Percentiles rank a stretch among this genome's conserved stretches.
phyloP scores from a whole-genome alignment of 2,113 vertebrate genomes.

The Campylorhamphus procurvoides region DNA sequence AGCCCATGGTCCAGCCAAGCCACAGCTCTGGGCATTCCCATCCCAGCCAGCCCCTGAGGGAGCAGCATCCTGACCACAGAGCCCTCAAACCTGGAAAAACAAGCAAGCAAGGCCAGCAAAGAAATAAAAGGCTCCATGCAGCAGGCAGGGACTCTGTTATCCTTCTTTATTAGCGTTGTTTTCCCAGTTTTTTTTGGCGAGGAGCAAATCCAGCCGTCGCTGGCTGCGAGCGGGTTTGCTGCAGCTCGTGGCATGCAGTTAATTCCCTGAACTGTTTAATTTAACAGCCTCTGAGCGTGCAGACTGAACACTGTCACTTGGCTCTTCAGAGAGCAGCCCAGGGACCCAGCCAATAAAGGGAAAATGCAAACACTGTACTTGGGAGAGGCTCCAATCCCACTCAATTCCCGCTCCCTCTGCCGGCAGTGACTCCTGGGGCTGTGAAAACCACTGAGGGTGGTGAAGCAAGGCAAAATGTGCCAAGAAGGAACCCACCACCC shows the following conservation, averaged over 20 bases:
- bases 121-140: neutral
- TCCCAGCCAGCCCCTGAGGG: fast-evolving
- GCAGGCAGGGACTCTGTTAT: neutral
- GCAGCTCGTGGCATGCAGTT: neutral
- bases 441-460: fast-evolving
- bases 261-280: slow-evolving; percentile 57
- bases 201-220: neutral
- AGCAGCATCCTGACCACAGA: neutral
- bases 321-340: neutral
- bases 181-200: neutral
- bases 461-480: fast-evolving
- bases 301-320: neutral
- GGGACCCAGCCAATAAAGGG: neutral
- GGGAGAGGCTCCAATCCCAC: neutral
- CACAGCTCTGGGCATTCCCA: neutral
- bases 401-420: neutral
- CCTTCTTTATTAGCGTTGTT: neutral
- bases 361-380: neutral
- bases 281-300: slow-evolving; percentile 32
- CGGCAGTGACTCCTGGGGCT: neutral
- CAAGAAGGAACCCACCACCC: neutral
- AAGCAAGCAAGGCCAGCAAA: neutral
- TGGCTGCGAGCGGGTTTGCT: neutral
- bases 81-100: neutral
- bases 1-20: neutral